Evolutionary conservation across 2,113 vertebrate species (phyloP).

Genomic region (Pseudopodoces humilis): DNA sequence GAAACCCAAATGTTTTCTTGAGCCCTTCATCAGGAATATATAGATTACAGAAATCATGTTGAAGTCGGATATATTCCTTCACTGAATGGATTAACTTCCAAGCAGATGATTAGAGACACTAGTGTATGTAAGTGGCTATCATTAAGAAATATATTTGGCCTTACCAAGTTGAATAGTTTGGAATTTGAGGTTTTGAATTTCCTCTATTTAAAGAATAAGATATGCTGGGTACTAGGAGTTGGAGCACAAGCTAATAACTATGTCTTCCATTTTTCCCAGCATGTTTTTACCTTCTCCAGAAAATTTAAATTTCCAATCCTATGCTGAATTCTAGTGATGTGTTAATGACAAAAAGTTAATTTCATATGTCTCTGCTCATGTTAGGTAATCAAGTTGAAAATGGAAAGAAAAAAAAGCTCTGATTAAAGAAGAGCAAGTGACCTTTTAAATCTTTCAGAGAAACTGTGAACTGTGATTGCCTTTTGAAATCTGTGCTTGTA

Average conservation of each 20-base stretch:
- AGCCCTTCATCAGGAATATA: background rate
- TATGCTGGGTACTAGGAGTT: background rate
- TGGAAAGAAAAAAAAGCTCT: background rate
- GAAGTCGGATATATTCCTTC: background rate
- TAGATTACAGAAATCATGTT: background rate
- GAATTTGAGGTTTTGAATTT: background rate
- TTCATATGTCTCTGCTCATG: background rate
- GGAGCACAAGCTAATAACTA: background rate
- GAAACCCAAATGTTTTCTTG: background rate
- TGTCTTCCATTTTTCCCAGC: background rate
- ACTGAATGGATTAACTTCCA: background rate
- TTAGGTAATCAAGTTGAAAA: background rate
- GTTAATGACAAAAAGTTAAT: background rate
- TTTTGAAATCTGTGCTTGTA: background rate
- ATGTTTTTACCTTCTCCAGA: background rate
- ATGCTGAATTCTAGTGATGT: background rate
- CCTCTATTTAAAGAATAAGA: background rate
- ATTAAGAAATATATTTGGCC: background rate
- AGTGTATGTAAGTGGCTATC: background rate
- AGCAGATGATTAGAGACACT: background rate
- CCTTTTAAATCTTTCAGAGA: background rate
- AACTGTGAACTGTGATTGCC: conserved; percentile 18
- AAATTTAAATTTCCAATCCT: background rate
- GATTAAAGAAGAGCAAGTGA: background rate
- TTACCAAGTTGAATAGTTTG: background rate